phyloP scores from a whole-genome alignment of 2,113 vertebrate genomes.

The Bettongia penicillata region DNA sequence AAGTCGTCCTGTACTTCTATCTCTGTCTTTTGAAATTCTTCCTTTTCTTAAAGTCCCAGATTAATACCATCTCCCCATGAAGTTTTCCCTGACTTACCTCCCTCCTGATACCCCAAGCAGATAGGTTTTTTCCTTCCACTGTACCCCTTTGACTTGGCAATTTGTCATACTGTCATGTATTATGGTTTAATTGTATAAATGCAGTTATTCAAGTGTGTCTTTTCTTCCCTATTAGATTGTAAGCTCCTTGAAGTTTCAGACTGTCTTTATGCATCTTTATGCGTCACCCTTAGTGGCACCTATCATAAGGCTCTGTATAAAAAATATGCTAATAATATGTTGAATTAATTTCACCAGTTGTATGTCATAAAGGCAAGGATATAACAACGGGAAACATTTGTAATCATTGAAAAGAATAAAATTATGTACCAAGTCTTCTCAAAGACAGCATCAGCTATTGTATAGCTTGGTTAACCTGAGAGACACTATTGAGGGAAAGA shows the following conservation, averaged over 20 bases:
- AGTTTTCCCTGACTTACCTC: not conserved
- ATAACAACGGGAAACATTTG: not conserved
- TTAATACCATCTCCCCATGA: not conserved
- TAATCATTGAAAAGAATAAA: not conserved
- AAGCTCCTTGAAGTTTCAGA: no score
- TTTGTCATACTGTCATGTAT: not conserved
- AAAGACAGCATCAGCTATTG: not conserved
- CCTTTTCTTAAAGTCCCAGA: not conserved
- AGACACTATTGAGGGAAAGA: not conserved
- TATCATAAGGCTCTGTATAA: no score
- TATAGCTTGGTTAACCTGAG: not conserved
- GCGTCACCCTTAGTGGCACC: no score
- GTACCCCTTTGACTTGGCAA: not conserved
- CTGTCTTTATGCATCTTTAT: no score
- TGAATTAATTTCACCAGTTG: not conserved
- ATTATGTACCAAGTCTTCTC: not conserved
- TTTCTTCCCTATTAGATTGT: not conserved
- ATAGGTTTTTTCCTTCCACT: not conserved
- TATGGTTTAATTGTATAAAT: not conserved
- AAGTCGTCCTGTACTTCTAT: not conserved
- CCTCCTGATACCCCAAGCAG: not conserved
- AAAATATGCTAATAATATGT: not conserved
- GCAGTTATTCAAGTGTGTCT: not conserved
- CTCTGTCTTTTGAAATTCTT: not conserved
- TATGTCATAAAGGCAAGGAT: not conserved